These are phyloP conservation scores for Regulus satrapa DNA, from an alignment of 2,113 vertebrate species.

Conservation along the genomic window DNA sequence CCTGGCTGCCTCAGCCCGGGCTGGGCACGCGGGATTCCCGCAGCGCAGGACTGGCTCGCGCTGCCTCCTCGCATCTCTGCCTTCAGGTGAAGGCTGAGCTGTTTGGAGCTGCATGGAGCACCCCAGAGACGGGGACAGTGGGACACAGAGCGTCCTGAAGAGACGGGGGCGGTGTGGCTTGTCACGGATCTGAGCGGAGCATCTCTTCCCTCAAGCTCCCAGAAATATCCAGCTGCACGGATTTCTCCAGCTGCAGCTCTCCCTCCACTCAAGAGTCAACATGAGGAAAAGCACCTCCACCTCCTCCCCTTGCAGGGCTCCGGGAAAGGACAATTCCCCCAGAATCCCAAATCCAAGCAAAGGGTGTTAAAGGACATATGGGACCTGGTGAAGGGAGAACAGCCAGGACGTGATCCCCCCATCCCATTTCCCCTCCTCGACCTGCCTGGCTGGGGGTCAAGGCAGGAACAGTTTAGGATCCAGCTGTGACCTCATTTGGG, in stretches of 20 bases:
- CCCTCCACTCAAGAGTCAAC: background rate
- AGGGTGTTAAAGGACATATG: fast-evolving
- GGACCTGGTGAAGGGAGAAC: background rate
- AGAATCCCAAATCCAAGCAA: fast-evolving
- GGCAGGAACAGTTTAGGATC: background rate
- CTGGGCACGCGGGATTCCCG: background rate
- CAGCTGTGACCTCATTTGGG: background rate
- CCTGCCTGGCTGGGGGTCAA: background rate
- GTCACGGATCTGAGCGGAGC: background rate
- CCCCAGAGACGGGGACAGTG: background rate
- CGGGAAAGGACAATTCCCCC: background rate
- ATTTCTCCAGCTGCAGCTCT: background rate
- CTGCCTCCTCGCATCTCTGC: too few relatives aligned
- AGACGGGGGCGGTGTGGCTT: background rate
- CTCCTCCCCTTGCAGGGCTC: background rate
- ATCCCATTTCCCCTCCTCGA: background rate
- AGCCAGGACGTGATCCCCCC: background rate
- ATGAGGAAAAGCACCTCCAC: background rate
- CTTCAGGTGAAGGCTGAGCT: background rate
- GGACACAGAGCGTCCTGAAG: background rate
- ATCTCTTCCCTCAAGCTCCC: background rate
- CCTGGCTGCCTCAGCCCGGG: background rate
- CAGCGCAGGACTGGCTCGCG: too few relatives aligned
- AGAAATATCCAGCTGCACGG: background rate
- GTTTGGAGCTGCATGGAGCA: background rate